phyloP scores from a whole-genome alignment of 2,113 vertebrate species.

The Myotis lucifugus region DNA sequence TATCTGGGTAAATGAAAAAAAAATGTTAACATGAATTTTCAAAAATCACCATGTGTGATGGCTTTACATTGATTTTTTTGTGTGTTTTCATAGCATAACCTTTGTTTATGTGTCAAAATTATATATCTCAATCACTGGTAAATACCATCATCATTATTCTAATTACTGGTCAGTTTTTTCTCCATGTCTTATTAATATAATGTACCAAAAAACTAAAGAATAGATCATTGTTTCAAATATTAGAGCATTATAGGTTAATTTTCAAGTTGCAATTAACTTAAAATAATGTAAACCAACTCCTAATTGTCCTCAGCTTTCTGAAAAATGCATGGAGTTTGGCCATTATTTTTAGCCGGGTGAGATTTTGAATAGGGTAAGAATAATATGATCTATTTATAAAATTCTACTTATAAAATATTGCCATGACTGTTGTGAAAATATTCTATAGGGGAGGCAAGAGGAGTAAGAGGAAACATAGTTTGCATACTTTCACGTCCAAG shows the following conservation, averaged over 20 bases:
- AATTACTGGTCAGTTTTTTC: not conserved
- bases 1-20: not conserved
- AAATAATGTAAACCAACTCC: not conserved
- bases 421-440: not conserved
- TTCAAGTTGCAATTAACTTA: not conserved
- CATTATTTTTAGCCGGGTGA: not conserved
- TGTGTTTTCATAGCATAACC: not conserved
- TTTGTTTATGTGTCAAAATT: constrained; percentile 9
- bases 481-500: not conserved
- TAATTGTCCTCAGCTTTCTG: not conserved
- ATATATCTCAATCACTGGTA: not conserved
- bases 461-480: not conserved
- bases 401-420: constrained; percentile 3
- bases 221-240: not conserved
- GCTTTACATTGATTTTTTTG: not conserved
- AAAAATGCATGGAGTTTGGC: not conserved
- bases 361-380: not conserved
- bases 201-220: not conserved
- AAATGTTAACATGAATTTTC: not conserved
- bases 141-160: not conserved
- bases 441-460: not conserved
- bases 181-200: not conserved
- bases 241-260: not conserved
- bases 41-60: not conserved
- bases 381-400: not conserved